Base-by-base conservation (phyloP, 2,888 invertebrate genomes). In the Epistrophella euchroma region DNA sequence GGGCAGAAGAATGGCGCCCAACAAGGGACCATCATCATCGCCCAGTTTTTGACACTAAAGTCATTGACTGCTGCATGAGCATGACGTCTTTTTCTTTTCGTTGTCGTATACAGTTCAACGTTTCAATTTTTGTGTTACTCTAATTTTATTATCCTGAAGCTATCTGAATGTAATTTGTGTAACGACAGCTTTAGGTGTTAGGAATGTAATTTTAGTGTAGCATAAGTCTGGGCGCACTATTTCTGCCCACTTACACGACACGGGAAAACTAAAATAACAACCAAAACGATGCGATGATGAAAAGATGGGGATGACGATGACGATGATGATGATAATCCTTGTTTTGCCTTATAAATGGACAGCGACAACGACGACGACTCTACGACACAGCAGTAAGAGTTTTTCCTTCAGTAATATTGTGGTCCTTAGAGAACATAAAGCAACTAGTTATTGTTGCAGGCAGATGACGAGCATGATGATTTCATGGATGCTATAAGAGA, bases 141-240 rank as follows among this genome's bases (percentile, higher is more conserved):
- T 72, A 76, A 85, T 85, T 85, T 73, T 85, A 81, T 85, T 81
- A 85, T 77, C 76, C 85, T 77, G 52, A 72, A 81, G 75, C 64
- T 73, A 50, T 68, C 62, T 72, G 50, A 52, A 50, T 86, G 82
- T 86, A 86, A 82, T 86, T 86, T 86, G 77, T 86, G 58, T 77
- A 86, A 82, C 82, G 86, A 78, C 86, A 86, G 86, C 86, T 82
- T 86, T 81, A 86, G 82, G 86, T 86, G 77, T 82, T 74, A 82
- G 86, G 71, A 78, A 78, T 86, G 78, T 66, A 71, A 86, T 86
- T 78, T 86, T 25, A 66, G 66, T 55, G 71, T 17, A 64, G 78
- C 55, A 40, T 45, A 70, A 72, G 58, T 73, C 43, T 72, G 56
- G 60, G 35, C 70, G 55, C 56, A 58, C 43, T 78, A 43, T 62